Percentiles rank a stretch among this genome's conserved stretches.
These are phyloP conservation scores for Herpetotheres cachinnans DNA, from an alignment of 2,113 vertebrate genomes.

Conservation along the genomic window DNA sequence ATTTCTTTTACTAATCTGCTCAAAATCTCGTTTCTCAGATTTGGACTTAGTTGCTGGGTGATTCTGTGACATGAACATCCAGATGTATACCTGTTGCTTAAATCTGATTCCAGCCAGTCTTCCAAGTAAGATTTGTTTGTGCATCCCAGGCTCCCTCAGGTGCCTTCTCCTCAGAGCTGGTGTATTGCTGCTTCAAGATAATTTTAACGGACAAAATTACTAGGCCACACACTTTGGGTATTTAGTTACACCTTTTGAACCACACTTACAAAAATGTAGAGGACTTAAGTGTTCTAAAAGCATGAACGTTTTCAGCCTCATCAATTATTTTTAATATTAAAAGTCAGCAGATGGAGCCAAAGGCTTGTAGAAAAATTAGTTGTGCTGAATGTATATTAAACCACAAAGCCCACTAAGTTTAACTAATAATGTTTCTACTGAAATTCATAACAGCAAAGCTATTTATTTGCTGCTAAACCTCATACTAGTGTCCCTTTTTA, in stretches of 20 bases:
- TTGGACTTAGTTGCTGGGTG: neutral
- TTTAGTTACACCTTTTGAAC: neutral
- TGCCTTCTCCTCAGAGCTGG: neutral
- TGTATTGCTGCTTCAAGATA: neutral
- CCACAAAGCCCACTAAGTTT: neutral
- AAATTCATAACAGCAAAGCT: neutral
- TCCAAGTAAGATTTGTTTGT: neutral
- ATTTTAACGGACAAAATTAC: neutral
- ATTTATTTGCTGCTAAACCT: neutral
- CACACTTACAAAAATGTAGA: neutral
- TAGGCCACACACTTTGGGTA: neutral
- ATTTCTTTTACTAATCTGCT: neutral
- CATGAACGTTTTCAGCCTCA: neutral
- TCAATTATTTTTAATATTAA: conserved; percentile 64
- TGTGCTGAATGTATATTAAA: conserved; percentile 11
- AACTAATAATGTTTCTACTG: neutral
- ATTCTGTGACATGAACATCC: neutral
- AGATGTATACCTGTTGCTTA: neutral
- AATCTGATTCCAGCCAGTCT: neutral
- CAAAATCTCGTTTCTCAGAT: neutral
- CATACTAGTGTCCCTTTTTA: neutral
- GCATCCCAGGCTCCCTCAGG: neutral
- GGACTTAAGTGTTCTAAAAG: neutral
- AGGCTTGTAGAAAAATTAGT: conserved; percentile 70
- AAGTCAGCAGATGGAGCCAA: conserved; percentile 84